These are phyloP conservation scores for Zenarchopterus dispar DNA, from an alignment of 2,797 vertebrate species.

Conservation along the genomic window DNA sequence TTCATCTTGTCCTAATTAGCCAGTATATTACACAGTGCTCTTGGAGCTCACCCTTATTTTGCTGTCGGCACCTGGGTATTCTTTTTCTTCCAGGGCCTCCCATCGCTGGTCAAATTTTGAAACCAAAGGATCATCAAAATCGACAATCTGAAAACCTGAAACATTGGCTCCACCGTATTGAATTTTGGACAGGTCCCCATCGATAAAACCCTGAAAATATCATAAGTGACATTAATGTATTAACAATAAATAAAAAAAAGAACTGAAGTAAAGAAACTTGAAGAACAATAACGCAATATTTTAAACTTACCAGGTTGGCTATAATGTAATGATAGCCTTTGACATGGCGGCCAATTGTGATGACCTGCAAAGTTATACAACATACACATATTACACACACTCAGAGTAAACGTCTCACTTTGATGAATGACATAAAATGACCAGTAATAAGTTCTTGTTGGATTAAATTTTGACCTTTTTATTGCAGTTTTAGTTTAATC, in stretches of 20 bases:
- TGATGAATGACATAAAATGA: no score
- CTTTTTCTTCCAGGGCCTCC: conserved; percentile 97
- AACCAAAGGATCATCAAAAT: conserved; percentile 95
- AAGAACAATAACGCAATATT: not conserved
- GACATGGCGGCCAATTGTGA: conserved; percentile 97
- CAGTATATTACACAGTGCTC: no score
- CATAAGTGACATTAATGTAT: not conserved
- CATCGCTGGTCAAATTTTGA: conserved; percentile 98
- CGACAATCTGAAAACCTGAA: conserved; percentile 98
- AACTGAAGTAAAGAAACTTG: not conserved
- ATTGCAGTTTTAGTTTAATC: no score
- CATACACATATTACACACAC: conserved; percentile 5
- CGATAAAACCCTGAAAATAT: conserved; percentile 91
- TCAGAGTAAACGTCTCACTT: not conserved
- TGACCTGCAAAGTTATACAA: conserved; percentile 84
- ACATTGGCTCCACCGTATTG: conserved; percentile 99
- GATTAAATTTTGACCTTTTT: no score
- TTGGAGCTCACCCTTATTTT: conserved; percentile 79
- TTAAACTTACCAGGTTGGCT: conserved; percentile 93
- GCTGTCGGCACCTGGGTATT: conserved; percentile 96
- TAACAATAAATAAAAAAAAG: not conserved
- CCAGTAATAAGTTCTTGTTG: no score
- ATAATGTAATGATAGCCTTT: conserved; percentile 99
- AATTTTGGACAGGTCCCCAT: conserved; percentile 97
- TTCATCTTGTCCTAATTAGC: no score